Evolutionary conservation across 2,888 invertebrate genomes (phyloP).

Genomic region (Phasia obesa): DNA sequence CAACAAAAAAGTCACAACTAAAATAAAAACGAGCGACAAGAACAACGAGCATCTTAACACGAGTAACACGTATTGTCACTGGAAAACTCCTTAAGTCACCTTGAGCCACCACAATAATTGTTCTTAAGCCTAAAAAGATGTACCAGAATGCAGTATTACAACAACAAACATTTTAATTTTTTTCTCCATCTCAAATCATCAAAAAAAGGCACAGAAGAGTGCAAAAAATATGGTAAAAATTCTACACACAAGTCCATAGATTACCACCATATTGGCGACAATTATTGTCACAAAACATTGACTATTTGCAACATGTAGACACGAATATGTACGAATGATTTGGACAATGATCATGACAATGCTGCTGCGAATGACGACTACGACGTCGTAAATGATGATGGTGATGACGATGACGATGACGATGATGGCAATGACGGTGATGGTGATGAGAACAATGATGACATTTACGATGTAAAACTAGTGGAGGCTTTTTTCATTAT

Average conservation of each 20-base stretch:
- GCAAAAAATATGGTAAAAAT: slow-evolving; percentile 50
- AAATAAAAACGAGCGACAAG: slow-evolving; percentile 63
- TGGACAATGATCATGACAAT: slow-evolving; percentile 67
- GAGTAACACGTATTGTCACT: slow-evolving; percentile 69
- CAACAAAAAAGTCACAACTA: slow-evolving; percentile 1
- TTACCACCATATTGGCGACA: slow-evolving; percentile 72
- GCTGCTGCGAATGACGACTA: slow-evolving; percentile 55
- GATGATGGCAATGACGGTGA: slow-evolving; percentile 13
- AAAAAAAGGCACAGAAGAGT: slow-evolving; percentile 28
- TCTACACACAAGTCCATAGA: slow-evolving; percentile 65
- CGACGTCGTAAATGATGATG: slow-evolving; percentile 14
- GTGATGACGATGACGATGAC: slow-evolving; percentile 11
- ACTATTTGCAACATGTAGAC: slow-evolving; percentile 72
- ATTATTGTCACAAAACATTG: slow-evolving; percentile 73
- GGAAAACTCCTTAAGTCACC: slow-evolving; percentile 67
- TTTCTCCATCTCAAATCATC: slow-evolving; percentile 28
- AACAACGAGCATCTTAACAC: slow-evolving; percentile 71
- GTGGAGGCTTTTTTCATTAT: slow-evolving; percentile 13
- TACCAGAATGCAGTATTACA: slow-evolving; percentile 44
- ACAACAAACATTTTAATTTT: slow-evolving; percentile 10
- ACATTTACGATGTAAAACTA: slow-evolving; percentile 51
- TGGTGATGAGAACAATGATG: slow-evolving; percentile 29
- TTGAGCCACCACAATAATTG: slow-evolving; percentile 53
- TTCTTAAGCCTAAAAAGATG: slow-evolving; percentile 49
- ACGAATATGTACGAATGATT: slow-evolving; percentile 70